These are phyloP conservation scores for Archips xylosteana DNA, from an alignment of 2,888 invertebrate genomes.

Conservation along the genomic window DNA sequence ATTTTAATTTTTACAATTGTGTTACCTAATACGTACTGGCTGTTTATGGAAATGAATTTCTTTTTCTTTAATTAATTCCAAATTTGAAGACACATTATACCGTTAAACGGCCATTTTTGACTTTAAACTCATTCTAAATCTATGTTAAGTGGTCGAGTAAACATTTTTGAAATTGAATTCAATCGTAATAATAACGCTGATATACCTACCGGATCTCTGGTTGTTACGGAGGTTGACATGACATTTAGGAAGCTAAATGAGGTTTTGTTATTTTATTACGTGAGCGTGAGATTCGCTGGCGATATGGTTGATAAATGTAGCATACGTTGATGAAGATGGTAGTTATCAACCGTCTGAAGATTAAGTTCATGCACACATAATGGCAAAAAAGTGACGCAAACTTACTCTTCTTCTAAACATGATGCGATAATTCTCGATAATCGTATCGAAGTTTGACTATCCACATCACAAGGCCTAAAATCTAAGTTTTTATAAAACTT, in stretches of 20 bases:
- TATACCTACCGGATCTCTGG: not conserved
- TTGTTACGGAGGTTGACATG: constrained; percentile 1
- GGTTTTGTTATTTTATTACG: constrained; percentile 2
- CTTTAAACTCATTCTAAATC: not conserved
- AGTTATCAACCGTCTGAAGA: not conserved
- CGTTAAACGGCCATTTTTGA: constrained; percentile 11
- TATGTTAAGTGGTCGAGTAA: not conserved
- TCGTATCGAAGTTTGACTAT: no score
- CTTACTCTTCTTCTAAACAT: no score
- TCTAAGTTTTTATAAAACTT: no score
- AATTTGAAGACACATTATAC: constrained; percentile 23
- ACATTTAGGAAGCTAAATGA: constrained; percentile 2
- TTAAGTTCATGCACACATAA: no score
- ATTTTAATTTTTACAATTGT: constrained; percentile 37
- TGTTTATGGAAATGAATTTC: constrained; percentile 26
- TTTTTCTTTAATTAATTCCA: constrained; percentile 37
- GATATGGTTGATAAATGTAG: constrained; percentile 5
- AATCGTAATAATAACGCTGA: not conserved
- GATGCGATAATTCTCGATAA: no score
- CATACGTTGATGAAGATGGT: not conserved
- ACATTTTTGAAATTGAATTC: not conserved
- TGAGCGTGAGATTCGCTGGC: not conserved
- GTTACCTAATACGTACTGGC: constrained; percentile 27
- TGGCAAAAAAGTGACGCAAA: no score
- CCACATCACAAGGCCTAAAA: no score